phyloP scores from a whole-genome alignment of 2,113 vertebrate species.

The Lampris megalopsis region DNA sequence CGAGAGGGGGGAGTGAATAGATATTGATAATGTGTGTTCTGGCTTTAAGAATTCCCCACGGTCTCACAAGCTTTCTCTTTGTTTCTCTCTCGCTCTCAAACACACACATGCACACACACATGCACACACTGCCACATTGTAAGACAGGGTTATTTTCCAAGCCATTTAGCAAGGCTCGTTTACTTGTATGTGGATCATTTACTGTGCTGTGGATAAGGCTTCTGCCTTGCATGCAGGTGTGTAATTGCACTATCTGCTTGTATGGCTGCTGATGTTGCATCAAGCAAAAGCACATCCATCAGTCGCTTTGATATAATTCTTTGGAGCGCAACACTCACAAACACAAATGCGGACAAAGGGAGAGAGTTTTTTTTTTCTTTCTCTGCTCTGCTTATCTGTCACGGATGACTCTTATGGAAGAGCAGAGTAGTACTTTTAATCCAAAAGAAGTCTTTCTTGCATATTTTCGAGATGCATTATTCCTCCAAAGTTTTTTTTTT shows the following conservation, averaged over 20 bases:
- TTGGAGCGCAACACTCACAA: slow-evolving; percentile 25
- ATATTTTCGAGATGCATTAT: background rate
- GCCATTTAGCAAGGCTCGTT: slow-evolving; percentile 68
- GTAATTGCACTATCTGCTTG: slow-evolving; percentile 66
- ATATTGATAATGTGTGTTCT: slow-evolving; percentile 49
- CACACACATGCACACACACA: slow-evolving; percentile 1
- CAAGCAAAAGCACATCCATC: slow-evolving; percentile 50
- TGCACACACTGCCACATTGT: slow-evolving; percentile 30
- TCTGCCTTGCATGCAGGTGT: slow-evolving; percentile 73
- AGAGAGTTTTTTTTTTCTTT: slow-evolving; percentile 10
- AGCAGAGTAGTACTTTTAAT: background rate
- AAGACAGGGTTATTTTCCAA: slow-evolving; percentile 71
- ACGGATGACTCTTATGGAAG: slow-evolving; percentile 21
- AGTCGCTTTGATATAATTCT: slow-evolving; percentile 55
- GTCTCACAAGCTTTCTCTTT: slow-evolving; percentile 10
- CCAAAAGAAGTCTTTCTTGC: background rate
- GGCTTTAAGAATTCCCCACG: slow-evolving; percentile 28
- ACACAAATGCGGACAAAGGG: slow-evolving; percentile 14
- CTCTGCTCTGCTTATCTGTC: slow-evolving; percentile 31
- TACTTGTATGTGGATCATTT: slow-evolving; percentile 70
- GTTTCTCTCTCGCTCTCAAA: background rate
- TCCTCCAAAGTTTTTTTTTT: slow-evolving; percentile 7
- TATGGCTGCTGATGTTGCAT: slow-evolving; percentile 53
- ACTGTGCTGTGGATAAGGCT: slow-evolving; percentile 57
- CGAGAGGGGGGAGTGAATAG: background rate